These are phyloP conservation scores for Bombyx huttoni DNA, from an alignment of 2,888 invertebrate species.

Conservation along the genomic window DNA sequence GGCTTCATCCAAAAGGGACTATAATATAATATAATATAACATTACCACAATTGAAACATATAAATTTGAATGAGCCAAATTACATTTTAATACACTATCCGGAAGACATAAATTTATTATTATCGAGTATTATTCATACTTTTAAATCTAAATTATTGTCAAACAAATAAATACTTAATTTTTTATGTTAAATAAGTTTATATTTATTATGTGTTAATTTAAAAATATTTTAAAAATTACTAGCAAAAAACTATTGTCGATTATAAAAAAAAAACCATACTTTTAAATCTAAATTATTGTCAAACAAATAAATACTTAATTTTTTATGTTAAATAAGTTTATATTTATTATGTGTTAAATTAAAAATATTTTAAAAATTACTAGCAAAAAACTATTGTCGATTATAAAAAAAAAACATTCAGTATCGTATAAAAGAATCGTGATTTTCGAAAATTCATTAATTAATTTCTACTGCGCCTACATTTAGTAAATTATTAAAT, in stretches of 20 bases:
- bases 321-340: neutral
- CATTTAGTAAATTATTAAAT: neutral
- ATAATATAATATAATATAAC: slow-evolving; percentile 5
- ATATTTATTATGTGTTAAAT: neutral
- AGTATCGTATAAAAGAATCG: neutral
- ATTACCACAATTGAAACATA: slow-evolving; percentile 29
- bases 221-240: too few species aligned
- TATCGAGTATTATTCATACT: slow-evolving; percentile 13
- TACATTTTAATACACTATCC: slow-evolving; percentile 55
- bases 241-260: too few species aligned
- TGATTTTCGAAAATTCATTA: neutral
- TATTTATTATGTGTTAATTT: neutral
- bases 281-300: neutral
- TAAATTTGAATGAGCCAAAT: slow-evolving; percentile 50
- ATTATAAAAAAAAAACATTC: neutral
- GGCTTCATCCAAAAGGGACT: slow-evolving; percentile 44
- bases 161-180: neutral
- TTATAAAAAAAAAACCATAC: too few species aligned
- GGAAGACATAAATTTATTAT: slow-evolving; percentile 69
- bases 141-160: neutral
- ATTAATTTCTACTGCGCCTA: neutral
- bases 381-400: neutral
- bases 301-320: neutral
- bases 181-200: neutral
- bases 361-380: neutral